Evolutionary conservation across 1,140 invertebrate genomes (phyloP).

Genomic region (Drosophila lowei): DNA sequence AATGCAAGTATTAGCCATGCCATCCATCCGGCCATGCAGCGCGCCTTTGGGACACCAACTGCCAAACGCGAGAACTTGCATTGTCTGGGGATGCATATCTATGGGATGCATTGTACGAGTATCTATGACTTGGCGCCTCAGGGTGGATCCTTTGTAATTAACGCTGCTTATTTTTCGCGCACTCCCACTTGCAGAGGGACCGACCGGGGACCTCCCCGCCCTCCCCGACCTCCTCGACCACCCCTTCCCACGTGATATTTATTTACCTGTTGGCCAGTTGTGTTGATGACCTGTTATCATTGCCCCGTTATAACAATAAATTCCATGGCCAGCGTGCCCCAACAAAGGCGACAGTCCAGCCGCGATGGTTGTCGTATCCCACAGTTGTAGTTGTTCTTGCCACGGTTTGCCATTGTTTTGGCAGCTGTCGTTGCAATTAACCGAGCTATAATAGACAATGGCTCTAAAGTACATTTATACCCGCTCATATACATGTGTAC

Average conservation of each 20-base stretch:
- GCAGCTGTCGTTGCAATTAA: conserved; percentile 79
- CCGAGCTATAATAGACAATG: conserved; percentile 73
- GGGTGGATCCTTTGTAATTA: conserved; percentile 68
- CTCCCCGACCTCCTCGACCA: background rate
- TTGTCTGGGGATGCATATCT: conserved; percentile 8
- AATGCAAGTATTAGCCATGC: conserved; percentile 75
- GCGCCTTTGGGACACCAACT: conserved; percentile 5
- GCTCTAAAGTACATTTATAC: conserved; percentile 73
- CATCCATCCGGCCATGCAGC: conserved; percentile 1
- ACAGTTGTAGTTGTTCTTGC: conserved; percentile 62
- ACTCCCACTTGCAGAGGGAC: background rate
- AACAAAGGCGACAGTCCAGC: conserved; percentile 48
- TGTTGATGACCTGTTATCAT: conserved; percentile 81
- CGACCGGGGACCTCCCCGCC: too few species aligned
- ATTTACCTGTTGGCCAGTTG: conserved; percentile 73
- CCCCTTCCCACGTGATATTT: conserved; percentile 46
- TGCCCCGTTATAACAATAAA: conserved; percentile 79
- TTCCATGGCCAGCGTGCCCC: conserved; percentile 49
- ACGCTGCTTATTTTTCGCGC: conserved; percentile 70
- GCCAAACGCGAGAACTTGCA: conserved; percentile 27
- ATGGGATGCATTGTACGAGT: background rate
- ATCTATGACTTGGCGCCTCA: conserved; percentile 36
- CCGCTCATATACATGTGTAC: conserved; percentile 1
- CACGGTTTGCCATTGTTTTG: conserved; percentile 75
- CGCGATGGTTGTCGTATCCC: conserved; percentile 28